Evolutionary conservation across 2,113 vertebrate species (phyloP).

Genomic region (Taurulus bubalis): DNA sequence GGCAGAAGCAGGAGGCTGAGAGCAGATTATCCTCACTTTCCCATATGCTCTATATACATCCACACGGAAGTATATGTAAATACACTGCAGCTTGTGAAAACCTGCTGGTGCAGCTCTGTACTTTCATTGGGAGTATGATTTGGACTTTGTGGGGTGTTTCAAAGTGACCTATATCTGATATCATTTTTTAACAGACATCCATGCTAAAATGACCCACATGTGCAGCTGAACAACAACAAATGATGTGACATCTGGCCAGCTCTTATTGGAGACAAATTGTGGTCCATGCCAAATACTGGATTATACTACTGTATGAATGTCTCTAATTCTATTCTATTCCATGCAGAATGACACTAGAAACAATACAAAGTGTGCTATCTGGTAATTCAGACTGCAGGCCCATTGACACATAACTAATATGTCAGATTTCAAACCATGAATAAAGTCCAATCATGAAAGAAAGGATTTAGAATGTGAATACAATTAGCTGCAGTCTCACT

Average conservation of each 20-base stretch:
- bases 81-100: background rate
- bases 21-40: conserved; percentile 57
- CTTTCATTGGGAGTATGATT: background rate
- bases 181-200: conserved; percentile 17
- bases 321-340: background rate
- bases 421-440: background rate
- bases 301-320: conserved; percentile 6
- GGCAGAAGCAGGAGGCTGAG: conserved; percentile 37
- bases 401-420: background rate
- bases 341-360: background rate
- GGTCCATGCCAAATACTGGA: conserved; percentile 11
- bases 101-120: background rate
- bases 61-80: conserved; percentile 14
- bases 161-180: conserved; percentile 28
- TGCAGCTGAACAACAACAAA: conserved; percentile 18
- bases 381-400: background rate
- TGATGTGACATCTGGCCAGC: conserved; percentile 45
- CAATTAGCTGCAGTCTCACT: background rate
- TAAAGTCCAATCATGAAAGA: background rate
- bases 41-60: conserved; percentile 41
- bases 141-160: background rate
- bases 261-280: conserved; percentile 16
- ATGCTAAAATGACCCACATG: conserved; percentile 36
- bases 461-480: background rate
- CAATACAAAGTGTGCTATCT: background rate